Evolutionary conservation across 2,888 invertebrate genomes (phyloP), one percentile per base, ranked within the genome.

Genomic region (Luperina testacea): DNA sequence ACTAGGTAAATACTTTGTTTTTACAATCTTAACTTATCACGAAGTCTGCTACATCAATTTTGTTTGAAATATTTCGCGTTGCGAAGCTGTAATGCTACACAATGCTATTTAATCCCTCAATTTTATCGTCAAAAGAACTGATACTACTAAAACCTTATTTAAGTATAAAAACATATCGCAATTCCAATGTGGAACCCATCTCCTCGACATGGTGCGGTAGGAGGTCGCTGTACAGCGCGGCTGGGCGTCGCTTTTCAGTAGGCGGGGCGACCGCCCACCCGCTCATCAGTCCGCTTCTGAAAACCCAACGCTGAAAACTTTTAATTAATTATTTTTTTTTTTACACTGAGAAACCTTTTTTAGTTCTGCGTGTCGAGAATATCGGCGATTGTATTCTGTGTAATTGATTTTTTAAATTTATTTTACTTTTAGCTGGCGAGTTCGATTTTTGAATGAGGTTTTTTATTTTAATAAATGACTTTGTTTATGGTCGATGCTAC

Each of bases 171-270:
- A 81, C 38, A 42, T 32, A 53, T 72, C n/a, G 17, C 57, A 13
- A 61, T 78, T 69, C 48, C 0, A 59, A 67, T 69, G 69, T 65
- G 27, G 72, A 48, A 69, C 53, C 73, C 67, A 51, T 73, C 87
- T 89, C 89, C 74, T 81, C 80, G 84, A 87, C 84, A 83, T 80
- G 80, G 84, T 82, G 24, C 75, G 84, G 94, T 92, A 93, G 96
- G 96, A 94, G 95, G 95, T 93, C 96, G 94, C 96, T 96, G 72
- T 93, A 92, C 81, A 96, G 96, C 94, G 94, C 70, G 61, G 73
- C 92, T 94, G 96, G 96, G 96, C 96, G 96, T 95, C 96, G 93
- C 96, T 96, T 70, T 92, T 90, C 90, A 96, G 95, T 88, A 93
- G 94, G 95, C 94, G 94, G 92, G 90, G 89, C 87, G 90, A 92